Percentiles rank a stretch among this genome's conserved stretches.
Conservation (phyloP, 2,797 vertebrate species). For the Pseudochirops corinnae region DNA sequence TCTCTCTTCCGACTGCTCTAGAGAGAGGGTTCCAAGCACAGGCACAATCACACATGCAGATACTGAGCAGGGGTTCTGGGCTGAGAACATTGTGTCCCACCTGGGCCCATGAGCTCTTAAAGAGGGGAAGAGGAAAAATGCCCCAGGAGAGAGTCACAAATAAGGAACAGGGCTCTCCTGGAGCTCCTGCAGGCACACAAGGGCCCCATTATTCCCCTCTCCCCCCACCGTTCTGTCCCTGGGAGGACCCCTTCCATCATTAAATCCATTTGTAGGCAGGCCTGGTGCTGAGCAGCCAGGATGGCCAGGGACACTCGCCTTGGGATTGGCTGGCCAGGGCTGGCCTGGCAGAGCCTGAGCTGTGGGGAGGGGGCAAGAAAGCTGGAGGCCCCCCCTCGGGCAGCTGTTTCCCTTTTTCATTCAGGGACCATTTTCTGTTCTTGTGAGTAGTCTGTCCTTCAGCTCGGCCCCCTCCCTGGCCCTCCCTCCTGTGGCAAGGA, state of each 20-base stretch:
- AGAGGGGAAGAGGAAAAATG: not conserved
- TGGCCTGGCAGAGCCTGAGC: no score
- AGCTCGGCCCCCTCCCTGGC: conserved; percentile 45
- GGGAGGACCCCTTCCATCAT: conserved; percentile 77
- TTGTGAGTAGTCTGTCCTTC: conserved; percentile 51
- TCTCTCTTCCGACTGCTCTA: no score
- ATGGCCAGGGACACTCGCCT: not conserved
- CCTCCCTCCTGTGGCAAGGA: not conserved
- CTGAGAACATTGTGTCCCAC: conserved; percentile 63
- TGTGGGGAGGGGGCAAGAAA: not conserved
- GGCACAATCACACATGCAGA: not conserved
- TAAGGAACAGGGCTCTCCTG: conserved; percentile 61
- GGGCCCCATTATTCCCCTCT: not conserved
- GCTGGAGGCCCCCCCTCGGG: not conserved
- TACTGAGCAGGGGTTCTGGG: not conserved
- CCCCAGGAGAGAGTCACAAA: conserved; percentile 39
- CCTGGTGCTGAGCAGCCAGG: conserved; percentile 58
- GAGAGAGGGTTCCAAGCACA: not conserved
- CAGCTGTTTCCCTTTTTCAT: not conserved
- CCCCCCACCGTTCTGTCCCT: conserved; percentile 53
- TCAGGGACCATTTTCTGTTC: not conserved
- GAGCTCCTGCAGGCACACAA: conserved; percentile 8
- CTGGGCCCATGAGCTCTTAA: conserved; percentile 59
- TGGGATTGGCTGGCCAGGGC: not conserved
- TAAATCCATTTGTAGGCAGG: conserved; percentile 60